Percentiles rank a stretch among this genome's conserved stretches.
phyloP scores from a whole-genome alignment of 2,113 vertebrate species.

The Corythornis cristatus region DNA sequence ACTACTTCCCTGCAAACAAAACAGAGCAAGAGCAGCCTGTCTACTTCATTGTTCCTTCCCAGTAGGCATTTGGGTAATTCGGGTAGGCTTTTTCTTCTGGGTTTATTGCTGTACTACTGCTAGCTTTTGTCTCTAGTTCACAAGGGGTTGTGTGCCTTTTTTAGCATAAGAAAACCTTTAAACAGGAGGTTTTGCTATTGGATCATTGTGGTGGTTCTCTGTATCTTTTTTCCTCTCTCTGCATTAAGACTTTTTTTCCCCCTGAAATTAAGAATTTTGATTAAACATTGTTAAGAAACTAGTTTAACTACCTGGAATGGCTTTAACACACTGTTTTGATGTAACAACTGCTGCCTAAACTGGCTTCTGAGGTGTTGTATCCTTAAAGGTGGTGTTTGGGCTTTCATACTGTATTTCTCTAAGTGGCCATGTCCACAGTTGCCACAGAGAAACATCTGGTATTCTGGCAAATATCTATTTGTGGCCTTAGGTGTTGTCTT shows the following conservation, averaged over 20 bases:
- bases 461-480: constrained; percentile 42
- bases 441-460: constrained; percentile 42
- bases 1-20: constrained; percentile 72
- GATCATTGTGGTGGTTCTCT: constrained; percentile 60
- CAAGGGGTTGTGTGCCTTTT: constrained; percentile 73
- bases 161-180: constrained; percentile 73
- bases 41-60: constrained; percentile 71
- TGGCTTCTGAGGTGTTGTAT: constrained; percentile 1
- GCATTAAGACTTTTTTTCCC: not conserved
- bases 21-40: constrained; percentile 66
- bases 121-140: constrained; percentile 76
- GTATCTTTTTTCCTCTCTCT: constrained; percentile 61
- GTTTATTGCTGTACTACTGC: constrained; percentile 72
- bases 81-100: constrained; percentile 70
- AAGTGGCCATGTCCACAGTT: constrained; percentile 13
- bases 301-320: constrained; percentile 37
- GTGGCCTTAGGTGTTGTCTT: constrained; percentile 51
- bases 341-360: constrained; percentile 11
- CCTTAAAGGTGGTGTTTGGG: not conserved
- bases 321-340: not conserved
- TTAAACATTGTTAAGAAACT: constrained; percentile 41
- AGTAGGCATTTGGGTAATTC: constrained; percentile 70
- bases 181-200: constrained; percentile 56
- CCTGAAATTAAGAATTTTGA: constrained; percentile 27
- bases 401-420: constrained; percentile 24